phyloP scores from a whole-genome alignment of 2,888 invertebrate species.

The Rosalia funebris region DNA sequence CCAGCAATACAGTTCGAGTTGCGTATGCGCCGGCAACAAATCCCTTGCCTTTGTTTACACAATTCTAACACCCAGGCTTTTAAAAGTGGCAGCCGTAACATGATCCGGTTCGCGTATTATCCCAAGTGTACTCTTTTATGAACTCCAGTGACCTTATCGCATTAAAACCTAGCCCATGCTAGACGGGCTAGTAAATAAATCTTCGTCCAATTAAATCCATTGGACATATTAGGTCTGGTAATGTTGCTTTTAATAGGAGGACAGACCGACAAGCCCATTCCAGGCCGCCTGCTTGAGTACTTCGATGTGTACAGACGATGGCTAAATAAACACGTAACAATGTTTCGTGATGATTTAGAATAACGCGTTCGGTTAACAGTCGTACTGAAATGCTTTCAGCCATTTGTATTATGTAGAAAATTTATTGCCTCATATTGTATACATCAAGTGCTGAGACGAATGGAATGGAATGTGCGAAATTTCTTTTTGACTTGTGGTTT shows the following conservation, averaged over 20 bases:
- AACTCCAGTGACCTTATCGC: conserved; percentile 19
- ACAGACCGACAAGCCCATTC: conserved; percentile 1
- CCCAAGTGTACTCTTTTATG: conserved; percentile 11
- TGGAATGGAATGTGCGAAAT: background rate
- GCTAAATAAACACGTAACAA: conserved; percentile 3
- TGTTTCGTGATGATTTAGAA: background rate
- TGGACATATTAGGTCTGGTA: conserved; percentile 4
- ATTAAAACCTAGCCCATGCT: conserved; percentile 1
- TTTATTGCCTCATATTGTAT: background rate
- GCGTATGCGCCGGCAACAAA: conserved; percentile 6
- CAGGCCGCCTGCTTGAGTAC: background rate
- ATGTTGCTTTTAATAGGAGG: background rate
- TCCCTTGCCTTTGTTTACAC: conserved; percentile 13
- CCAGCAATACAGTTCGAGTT: background rate
- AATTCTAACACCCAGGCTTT: conserved; percentile 10
- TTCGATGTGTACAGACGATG: background rate
- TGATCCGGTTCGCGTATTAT: conserved; percentile 2
- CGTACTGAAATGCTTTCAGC: background rate
- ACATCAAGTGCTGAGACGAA: background rate
- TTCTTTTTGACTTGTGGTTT: too few relatives aligned
- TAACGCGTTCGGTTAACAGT: background rate
- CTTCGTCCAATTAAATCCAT: conserved; percentile 15
- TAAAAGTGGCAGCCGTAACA: conserved; percentile 4
- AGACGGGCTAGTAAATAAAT: conserved; percentile 9
- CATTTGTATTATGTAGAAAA: background rate